Percentiles rank a stretch among this genome's conserved stretches.
phyloP scores from a whole-genome alignment of 2,113 vertebrate genomes.

The Pholis gunnellus region DNA sequence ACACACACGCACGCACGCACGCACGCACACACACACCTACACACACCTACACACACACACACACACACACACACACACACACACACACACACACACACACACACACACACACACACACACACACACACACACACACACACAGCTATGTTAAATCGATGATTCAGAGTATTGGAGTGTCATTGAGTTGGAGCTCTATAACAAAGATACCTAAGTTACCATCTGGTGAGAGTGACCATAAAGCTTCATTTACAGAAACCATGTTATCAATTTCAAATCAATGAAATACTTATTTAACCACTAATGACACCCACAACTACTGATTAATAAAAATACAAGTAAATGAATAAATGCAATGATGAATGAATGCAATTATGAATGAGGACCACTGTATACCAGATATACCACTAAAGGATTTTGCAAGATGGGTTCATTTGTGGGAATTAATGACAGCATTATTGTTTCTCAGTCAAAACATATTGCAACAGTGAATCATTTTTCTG shows the following conservation, averaged over 20 bases:
- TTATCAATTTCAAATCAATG: not conserved
- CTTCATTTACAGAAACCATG: not conserved
- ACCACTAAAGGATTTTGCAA: not conserved
- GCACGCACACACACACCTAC: not conserved
- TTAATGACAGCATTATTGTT: not conserved
- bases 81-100: slow-evolving; percentile 1
- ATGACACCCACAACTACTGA: not conserved
- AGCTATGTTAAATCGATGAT: slow-evolving; percentile 34
- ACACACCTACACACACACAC: slow-evolving; percentile 17
- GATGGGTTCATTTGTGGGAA: not conserved
- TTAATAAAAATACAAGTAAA: not conserved
- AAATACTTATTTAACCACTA: not conserved
- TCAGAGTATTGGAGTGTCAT: slow-evolving; percentile 32
- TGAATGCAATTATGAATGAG: not conserved
- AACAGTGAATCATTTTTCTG: not conserved
- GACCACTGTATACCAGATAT: not conserved
- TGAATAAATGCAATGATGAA: not conserved
- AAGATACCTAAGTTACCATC: not conserved
- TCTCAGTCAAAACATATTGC: not conserved
- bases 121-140: not conserved
- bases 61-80: slow-evolving; percentile 3
- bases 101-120: slow-evolving; percentile 15
- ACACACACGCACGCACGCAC: slow-evolving; percentile 2
- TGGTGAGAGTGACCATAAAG: not conserved
- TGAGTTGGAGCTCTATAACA: slow-evolving; percentile 8